A percentile compares a stretch with the other conserved stretches of the same genome.
Conservation (phyloP, 2,797 vertebrate species). For the Acanthurus lineatus region DNA sequence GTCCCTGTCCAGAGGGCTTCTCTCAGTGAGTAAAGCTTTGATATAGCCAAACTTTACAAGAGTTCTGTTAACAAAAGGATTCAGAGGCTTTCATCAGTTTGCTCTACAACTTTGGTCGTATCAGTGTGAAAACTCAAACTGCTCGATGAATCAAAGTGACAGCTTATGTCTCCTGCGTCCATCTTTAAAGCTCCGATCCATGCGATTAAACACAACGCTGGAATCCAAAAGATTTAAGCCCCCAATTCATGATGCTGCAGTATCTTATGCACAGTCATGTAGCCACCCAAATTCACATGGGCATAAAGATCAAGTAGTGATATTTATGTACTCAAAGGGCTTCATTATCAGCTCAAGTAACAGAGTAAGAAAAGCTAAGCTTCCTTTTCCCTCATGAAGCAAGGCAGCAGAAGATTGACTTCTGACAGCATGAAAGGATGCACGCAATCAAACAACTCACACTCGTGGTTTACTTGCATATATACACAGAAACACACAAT, state of each 20-base stretch:
- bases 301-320: slow-evolving; percentile 39
- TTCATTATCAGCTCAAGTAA: slow-evolving; percentile 50
- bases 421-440: slow-evolving; percentile 14
- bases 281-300: slow-evolving; percentile 32
- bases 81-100: slow-evolving; percentile 47
- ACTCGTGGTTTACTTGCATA: slow-evolving; percentile 18
- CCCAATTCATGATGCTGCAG: slow-evolving; percentile 1
- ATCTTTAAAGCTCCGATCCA: slow-evolving; percentile 48
- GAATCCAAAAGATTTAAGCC: slow-evolving; percentile 25
- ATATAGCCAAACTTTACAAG: slow-evolving; percentile 32
- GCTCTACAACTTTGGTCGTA: slow-evolving; percentile 32
- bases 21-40: slow-evolving; percentile 34
- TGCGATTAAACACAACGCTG: slow-evolving; percentile 46
- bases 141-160: slow-evolving; percentile 53
- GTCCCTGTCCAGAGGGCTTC: slow-evolving; percentile 10
- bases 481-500: slow-evolving; percentile 30
- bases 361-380: slow-evolving; percentile 47
- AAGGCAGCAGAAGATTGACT: slow-evolving; percentile 32
- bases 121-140: slow-evolving; percentile 43
- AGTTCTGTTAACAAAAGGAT: slow-evolving; percentile 40
- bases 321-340: slow-evolving; percentile 25
- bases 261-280: slow-evolving; percentile 28
- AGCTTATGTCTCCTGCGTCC: slow-evolving; percentile 40
- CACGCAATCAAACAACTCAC: slow-evolving; percentile 18
- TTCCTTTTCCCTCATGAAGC: slow-evolving; percentile 49